Percentiles rank a stretch among this genome's conserved stretches.
Evolutionary conservation across 2,888 invertebrate genomes (phyloP).

Genomic region (Drosophila meridionalis): DNA sequence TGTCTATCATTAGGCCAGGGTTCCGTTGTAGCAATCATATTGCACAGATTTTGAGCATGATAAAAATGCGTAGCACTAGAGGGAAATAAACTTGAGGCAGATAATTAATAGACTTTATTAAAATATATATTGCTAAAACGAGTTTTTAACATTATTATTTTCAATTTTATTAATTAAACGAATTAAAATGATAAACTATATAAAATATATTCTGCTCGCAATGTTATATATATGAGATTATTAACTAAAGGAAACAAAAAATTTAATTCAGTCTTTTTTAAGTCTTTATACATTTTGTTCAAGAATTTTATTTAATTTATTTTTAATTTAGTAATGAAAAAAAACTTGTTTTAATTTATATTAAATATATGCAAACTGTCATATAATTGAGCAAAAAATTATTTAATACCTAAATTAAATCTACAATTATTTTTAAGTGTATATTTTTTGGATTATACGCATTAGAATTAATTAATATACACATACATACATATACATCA

Average conservation of each 20-base stretch:
- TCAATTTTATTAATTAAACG: neutral
- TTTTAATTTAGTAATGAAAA: too few relatives aligned
- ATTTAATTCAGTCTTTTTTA: neutral
- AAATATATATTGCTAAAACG: neutral
- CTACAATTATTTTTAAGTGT: too few relatives aligned
- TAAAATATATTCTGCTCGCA: too few relatives aligned
- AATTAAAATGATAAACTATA: neutral
- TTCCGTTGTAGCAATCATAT: slow-evolving; percentile 27
- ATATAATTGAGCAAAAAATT: too few relatives aligned
- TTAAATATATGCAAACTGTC: too few relatives aligned
- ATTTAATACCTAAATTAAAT: too few relatives aligned
- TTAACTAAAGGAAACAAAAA: neutral
- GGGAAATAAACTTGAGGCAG: neutral
- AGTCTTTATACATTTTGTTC: too few relatives aligned
- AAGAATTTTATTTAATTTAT: too few relatives aligned
- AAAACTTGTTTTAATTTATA: too few relatives aligned
- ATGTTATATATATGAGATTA: too few relatives aligned
- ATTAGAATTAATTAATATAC: too few relatives aligned
- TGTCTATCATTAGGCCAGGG: slow-evolving; percentile 53
- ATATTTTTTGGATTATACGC: too few relatives aligned
- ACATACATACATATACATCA: neutral
- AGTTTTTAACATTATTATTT: neutral
- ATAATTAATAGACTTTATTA: neutral
- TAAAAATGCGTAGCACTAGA: slow-evolving; percentile 19
- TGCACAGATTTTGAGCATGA: slow-evolving; percentile 25